Evolutionary conservation across 2,113 vertebrate genomes (phyloP).

Genomic region (Speoplatyrhinus poulsoni): DNA sequence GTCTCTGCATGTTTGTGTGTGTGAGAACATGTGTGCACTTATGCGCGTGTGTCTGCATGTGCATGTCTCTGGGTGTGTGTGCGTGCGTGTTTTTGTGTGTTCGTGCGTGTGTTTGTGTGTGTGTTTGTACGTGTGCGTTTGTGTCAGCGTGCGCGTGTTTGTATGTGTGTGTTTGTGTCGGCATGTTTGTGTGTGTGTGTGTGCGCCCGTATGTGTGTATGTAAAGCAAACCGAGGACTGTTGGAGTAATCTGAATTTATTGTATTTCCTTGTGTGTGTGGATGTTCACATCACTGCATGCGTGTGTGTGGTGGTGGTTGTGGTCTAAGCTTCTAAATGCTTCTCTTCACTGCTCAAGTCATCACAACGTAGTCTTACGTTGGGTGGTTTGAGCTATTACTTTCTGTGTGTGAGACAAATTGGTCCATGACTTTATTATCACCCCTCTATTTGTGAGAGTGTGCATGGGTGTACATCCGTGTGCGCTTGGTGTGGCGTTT

Average conservation of each 20-base stretch:
- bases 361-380: no score
- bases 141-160: slow-evolving; percentile 6
- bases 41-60: neutral
- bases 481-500: slow-evolving; percentile 23
- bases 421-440: no score
- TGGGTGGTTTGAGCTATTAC: no score
- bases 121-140: slow-evolving; percentile 3
- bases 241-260: neutral
- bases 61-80: neutral
- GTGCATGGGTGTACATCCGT: neutral
- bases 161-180: neutral
- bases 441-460: neutral
- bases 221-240: neutral
- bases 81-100: slow-evolving; percentile 4
- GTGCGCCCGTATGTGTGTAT: no score
- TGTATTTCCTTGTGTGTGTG: neutral
- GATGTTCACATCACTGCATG: no score
- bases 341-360: no score
- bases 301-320: no score
- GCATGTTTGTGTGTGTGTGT: no score
- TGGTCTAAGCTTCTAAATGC: no score
- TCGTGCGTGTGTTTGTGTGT: neutral
- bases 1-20: neutral
- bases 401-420: no score
- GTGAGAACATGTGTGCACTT: slow-evolving; percentile 30